Base-by-base conservation (phyloP, 1,140 invertebrate genomes). In the Drosophila lacteicornis region DNA sequence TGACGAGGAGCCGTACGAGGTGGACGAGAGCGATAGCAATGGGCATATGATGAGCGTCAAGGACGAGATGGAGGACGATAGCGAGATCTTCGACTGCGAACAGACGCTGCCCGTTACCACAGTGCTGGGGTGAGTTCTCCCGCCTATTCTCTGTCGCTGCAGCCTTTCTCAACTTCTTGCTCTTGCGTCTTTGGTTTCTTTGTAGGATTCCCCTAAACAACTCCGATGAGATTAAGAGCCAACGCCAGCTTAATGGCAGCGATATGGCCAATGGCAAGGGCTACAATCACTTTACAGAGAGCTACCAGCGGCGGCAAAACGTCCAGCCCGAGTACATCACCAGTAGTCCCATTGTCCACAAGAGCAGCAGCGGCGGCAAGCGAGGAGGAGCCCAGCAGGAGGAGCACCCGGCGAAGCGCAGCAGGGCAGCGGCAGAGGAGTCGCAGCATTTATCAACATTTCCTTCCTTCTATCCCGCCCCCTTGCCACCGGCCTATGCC, bases 71-170 rank as follows among this genome's bases (percentile, higher is more conserved):
- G 87, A 91, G 2, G 58, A 65, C 0, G 85, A 85, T 13, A 55
- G 71, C 19, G 75, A 76, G 40, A 61, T 73, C 13, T 84, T 69
- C 8, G 84, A 88, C 25, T 78, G 78, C 55, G 84, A 88, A 17
- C 81, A 80, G 12, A 76, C 77, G 17, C 36, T 90, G 68, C 85
- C 85, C 2, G 85, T 88, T 8, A 90, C 85, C 51, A 85, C 85
- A 55, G 82, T 88, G 49, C 56, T 88, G 40, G 88, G 69, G 85
- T 88, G 22, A 82, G 82, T 73, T 1, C 11, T 1, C 15, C 2
- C 4, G 17, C 1, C 11, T 1, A n/a, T 27, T 25, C 7, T 17
- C 25, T 4, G n/a, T n/a, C 17, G 40, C 6, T 30, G 15, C 36
- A 42, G 7, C 15, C 22, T 12, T 3, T 19, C 15, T 11, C 15